Conservation (phyloP, 1,140 invertebrate species). For the Cotesia typhae region DNA sequence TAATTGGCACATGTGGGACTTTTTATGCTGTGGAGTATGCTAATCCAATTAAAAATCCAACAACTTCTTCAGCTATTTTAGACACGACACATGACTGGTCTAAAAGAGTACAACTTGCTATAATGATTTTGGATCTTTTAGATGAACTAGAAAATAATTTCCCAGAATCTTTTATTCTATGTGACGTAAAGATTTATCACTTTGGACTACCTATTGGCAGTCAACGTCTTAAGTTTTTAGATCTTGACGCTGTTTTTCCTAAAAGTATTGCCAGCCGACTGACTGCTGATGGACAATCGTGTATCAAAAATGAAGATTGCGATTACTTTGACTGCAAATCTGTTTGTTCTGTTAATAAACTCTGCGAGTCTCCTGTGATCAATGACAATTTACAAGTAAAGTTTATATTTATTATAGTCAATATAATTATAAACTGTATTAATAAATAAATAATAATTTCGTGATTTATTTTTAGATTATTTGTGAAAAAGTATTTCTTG, state of each 20-base stretch:
- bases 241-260: slow-evolving; percentile 69
- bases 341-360: slow-evolving; percentile 62
- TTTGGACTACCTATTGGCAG: slow-evolving; percentile 70
- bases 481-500: slow-evolving; percentile 73
- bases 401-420: not conserved
- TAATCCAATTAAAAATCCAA: slow-evolving; percentile 60
- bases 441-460: not conserved
- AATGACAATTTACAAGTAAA: slow-evolving; percentile 74
- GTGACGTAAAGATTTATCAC: slow-evolving; percentile 74
- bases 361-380: slow-evolving; percentile 66
- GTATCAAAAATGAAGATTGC: slow-evolving; percentile 70
- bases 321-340: slow-evolving; percentile 74
- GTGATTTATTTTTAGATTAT: slow-evolving; percentile 61
- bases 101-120: slow-evolving; percentile 64
- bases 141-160: slow-evolving; percentile 69
- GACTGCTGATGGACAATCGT: slow-evolving; percentile 60
- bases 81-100: slow-evolving; percentile 55
- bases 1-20: slow-evolving; percentile 74
- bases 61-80: slow-evolving; percentile 49
- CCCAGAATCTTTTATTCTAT: slow-evolving; percentile 70
- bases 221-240: slow-evolving; percentile 69
- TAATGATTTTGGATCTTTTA: slow-evolving; percentile 71
- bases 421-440: not conserved
- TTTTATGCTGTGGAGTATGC: slow-evolving; percentile 72
- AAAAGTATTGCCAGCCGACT: slow-evolving; percentile 60